Percentiles rank a stretch among this genome's conserved stretches.
Conservation (phyloP, 2,888 invertebrate species). For the Lordiphosa andalusiaca region DNA sequence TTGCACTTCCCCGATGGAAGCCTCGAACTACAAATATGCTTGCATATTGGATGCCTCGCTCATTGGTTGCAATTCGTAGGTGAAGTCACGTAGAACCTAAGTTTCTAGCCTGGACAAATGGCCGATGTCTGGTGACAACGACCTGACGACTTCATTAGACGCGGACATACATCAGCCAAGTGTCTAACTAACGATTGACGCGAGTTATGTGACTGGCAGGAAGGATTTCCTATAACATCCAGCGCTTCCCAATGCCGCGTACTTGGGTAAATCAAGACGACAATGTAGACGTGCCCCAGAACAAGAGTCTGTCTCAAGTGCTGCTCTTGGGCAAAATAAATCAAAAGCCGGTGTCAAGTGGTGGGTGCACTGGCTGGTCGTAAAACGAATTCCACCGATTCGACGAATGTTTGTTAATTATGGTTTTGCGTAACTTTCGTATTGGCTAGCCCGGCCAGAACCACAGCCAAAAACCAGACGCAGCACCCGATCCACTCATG, state of each 20-base stretch:
- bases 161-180: constrained; percentile 59
- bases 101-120: constrained; percentile 62
- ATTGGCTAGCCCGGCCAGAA: constrained; percentile 26
- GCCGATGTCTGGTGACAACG: constrained; percentile 68
- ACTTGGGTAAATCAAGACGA: constrained; percentile 47
- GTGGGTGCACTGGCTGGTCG: constrained; percentile 40
- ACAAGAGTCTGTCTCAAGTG: not conserved
- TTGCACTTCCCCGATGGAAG: constrained; percentile 2
- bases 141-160: constrained; percentile 73
- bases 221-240: constrained; percentile 68
- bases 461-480: constrained; percentile 1
- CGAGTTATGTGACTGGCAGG: constrained; percentile 64
- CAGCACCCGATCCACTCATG: constrained; percentile 43
- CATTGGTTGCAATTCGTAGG: constrained; percentile 68
- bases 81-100: constrained; percentile 76
- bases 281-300: constrained; percentile 25
- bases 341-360: constrained; percentile 43
- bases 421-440: constrained; percentile 66
- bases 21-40: constrained; percentile 1
- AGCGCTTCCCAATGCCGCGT: constrained; percentile 46
- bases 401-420: constrained; percentile 69
- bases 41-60: constrained; percentile 14
- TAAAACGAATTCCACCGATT: constrained; percentile 62
- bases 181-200: constrained; percentile 48
- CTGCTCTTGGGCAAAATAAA: constrained; percentile 55